Evolutionary conservation across 1,140 invertebrate species (phyloP).

Genomic region (Ladona fulva): DNA sequence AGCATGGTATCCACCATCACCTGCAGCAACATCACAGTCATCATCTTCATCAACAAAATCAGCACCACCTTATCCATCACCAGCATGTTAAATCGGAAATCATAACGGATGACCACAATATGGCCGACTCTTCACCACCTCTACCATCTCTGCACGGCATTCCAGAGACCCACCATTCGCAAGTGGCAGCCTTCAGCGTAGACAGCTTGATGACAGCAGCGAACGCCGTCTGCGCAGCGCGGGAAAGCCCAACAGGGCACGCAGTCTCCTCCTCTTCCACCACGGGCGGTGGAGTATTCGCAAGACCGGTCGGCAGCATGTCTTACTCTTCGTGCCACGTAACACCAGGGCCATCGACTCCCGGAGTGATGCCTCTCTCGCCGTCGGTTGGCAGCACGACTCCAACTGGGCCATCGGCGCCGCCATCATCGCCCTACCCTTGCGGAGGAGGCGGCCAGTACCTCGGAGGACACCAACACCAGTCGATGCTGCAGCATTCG

Average conservation of each 20-base stretch:
- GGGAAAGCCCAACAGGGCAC: not conserved
- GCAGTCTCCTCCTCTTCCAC: not conserved
- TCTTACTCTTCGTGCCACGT: not conserved
- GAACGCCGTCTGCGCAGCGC: not conserved
- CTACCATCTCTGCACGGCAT: constrained; percentile 32
- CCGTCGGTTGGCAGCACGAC: too few relatives aligned
- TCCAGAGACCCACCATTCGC: not conserved
- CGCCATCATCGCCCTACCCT: not conserved
- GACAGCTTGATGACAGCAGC: constrained; percentile 41
- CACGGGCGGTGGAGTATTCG: not conserved
- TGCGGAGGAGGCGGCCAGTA: not conserved
- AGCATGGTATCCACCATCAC: constrained; percentile 33
- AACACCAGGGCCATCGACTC: not conserved
- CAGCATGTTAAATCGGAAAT: constrained; percentile 33
- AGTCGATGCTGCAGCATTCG: not conserved
- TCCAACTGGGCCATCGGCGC: not conserved
- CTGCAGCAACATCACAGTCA: constrained; percentile 25
- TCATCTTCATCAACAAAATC: too few relatives aligned
- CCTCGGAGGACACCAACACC: not conserved
- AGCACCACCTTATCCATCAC: constrained; percentile 22
- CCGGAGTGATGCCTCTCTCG: not conserved
- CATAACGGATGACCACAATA: constrained; percentile 11
- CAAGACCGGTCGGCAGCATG: not conserved
- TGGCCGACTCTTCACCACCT: constrained; percentile 32
- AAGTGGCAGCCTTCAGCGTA: constrained; percentile 38